Base-by-base conservation (phyloP, 2,888 invertebrate genomes). In the Dolichomitus sp. region DNA sequence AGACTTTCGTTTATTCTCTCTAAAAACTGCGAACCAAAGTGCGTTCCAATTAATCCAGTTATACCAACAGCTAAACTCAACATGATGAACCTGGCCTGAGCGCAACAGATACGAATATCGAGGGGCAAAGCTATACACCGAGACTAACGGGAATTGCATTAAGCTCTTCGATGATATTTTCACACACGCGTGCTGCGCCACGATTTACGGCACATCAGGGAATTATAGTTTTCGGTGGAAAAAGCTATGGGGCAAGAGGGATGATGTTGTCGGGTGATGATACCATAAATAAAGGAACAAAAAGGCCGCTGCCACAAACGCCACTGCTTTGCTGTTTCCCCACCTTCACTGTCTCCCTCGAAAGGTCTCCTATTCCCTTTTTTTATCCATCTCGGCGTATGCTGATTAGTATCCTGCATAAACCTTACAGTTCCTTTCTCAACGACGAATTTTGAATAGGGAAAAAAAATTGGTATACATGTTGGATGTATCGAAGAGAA, bases 201-300 rank as follows among this genome's bases (percentile, higher is more conserved):
- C 61, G 77, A 83, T 82, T 80, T 81, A 84, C 84, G 73, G 54
- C 66, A 70, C 79, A 63, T 70, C 76, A 73, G 84, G 84, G 86
- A 87, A 86, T 86, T 84, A 84, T 82, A 81, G 72, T 82, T 72
- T 78, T 76, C 65, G 17, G 52, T 65, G 59, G 69, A 75, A 54
- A 72, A 68, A 72, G 27, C 68, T 59, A n/a, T 57, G 69, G 37
- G 63, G 57, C 72, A 61, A 75, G 52, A 76, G 78, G 74, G 63
- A 83, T 73, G 80, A 80, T 69, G 83, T 80, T 84, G 76, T 81
- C 80, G 78, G 69, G 82, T 80, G 88, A 88, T 87, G 87, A 88
- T 87, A 87, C 85, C 84, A 84, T 87, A 88, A 88, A 88, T 87
- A 88, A 84, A 75, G 66, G 77, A 84, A 82, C 45, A 77, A 84